A percentile compares a stretch with the other conserved stretches of the same genome.
Evolutionary conservation across 2,797 vertebrate genomes (phyloP).

Genomic region (Cheracebus regulus): DNA sequence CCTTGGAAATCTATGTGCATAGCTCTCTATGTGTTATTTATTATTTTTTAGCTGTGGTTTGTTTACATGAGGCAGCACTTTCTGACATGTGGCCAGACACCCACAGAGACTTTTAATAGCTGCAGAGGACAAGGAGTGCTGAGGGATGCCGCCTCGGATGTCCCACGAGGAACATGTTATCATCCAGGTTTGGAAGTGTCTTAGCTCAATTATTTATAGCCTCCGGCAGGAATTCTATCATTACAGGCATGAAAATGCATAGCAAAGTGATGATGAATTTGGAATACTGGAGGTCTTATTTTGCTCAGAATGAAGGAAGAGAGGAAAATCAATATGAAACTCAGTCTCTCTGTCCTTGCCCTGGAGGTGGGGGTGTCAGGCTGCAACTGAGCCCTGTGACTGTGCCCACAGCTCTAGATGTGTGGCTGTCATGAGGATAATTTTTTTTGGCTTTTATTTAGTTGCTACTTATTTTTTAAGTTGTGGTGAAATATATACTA

Average conservation of each 20-base stretch:
- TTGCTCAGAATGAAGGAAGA: not conserved
- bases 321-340: not conserved
- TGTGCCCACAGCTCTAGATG: rapidly evolving
- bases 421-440: not conserved
- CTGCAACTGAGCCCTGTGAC: too few species aligned
- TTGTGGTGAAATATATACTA: not conserved
- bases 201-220: not conserved
- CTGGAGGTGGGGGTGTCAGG: not conserved
- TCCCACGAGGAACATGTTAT: not conserved
- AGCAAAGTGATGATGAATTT: not conserved
- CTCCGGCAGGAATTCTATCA: not conserved
- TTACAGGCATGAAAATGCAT: not conserved
- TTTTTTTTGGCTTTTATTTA: not conserved
- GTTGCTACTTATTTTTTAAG: not conserved
- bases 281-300: not conserved
- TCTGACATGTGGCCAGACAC: not conserved
- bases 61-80: not conserved
- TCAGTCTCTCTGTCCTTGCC: not conserved
- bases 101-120: conserved; percentile 47
- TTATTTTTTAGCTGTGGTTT: not conserved
- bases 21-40: not conserved
- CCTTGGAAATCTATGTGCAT: not conserved
- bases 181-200: not conserved
- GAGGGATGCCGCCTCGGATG: not conserved
- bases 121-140: not conserved